phyloP scores from a whole-genome alignment of 2,113 vertebrate genomes.

The Oncorhynchus mykiss region DNA sequence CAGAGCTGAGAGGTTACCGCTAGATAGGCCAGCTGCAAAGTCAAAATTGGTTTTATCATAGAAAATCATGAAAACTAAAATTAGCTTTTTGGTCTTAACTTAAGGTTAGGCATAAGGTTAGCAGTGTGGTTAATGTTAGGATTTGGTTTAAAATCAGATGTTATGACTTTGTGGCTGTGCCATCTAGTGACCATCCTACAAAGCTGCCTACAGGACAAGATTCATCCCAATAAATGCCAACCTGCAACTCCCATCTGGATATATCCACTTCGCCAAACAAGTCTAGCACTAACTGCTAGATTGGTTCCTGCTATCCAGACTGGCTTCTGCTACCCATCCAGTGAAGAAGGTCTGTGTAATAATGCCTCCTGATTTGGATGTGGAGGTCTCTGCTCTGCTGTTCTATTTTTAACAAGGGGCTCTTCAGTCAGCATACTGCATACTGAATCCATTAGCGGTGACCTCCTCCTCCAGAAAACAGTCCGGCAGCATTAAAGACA shows the following conservation, averaged over 20 bases:
- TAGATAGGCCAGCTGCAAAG: too few species aligned
- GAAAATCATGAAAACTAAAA: too few species aligned
- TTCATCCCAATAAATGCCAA: not conserved
- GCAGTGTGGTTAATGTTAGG: too few species aligned
- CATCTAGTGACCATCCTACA: too few species aligned
- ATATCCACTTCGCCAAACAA: not conserved
- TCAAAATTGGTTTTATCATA: too few species aligned
- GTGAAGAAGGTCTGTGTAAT: slow-evolving; percentile 25
- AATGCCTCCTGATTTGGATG: slow-evolving; percentile 52
- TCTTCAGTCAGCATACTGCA: slow-evolving; percentile 46
- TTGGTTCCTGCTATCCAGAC: not conserved
- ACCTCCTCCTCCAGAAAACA: slow-evolving; percentile 53
- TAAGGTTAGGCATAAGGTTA: too few species aligned
- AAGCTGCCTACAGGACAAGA: not conserved
- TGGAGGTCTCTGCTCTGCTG: slow-evolving; percentile 2
- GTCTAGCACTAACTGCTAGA: not conserved
- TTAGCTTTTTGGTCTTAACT: too few species aligned
- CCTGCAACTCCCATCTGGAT: too few species aligned
- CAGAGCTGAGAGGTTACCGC: too few species aligned
- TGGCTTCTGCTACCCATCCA: not conserved
- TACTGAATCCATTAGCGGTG: slow-evolving; percentile 38
- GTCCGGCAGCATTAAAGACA: too few species aligned
- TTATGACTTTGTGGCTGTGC: too few species aligned
- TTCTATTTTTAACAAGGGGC: slow-evolving; percentile 30
- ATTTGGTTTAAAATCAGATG: too few species aligned